Percentiles rank a stretch among this genome's conserved stretches.
Evolutionary conservation across 2,888 invertebrate species (phyloP).

Genomic region (Acronicta alni): DNA sequence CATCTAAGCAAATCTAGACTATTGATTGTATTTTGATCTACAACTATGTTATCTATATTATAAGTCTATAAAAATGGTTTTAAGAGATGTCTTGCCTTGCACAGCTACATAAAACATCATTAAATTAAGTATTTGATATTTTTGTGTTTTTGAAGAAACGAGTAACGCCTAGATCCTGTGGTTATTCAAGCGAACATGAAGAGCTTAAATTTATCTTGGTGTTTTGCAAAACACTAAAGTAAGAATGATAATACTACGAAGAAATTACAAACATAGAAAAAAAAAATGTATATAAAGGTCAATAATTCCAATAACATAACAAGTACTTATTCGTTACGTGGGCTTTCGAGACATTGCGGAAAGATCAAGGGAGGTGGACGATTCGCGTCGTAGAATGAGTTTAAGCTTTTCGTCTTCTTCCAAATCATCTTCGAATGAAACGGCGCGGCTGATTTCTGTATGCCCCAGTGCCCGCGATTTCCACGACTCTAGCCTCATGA

Average conservation of each 20-base stretch:
- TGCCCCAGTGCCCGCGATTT: constrained; percentile 89
- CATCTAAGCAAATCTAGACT: constrained; percentile 42
- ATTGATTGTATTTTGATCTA: constrained; percentile 46
- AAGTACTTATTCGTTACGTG: constrained; percentile 64
- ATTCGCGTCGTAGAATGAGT: constrained; percentile 77
- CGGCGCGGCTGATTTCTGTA: constrained; percentile 73
- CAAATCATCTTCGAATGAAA: constrained; percentile 80
- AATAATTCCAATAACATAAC: constrained; percentile 24
- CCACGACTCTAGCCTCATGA: constrained; percentile 93
- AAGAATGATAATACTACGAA: constrained; percentile 10
- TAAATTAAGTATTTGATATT: constrained; percentile 36
- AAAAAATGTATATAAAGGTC: constrained; percentile 25
- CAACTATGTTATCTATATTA: constrained; percentile 38
- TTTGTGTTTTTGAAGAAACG: constrained; percentile 26
- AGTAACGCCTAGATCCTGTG: constrained; percentile 37
- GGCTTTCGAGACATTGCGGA: constrained; percentile 65
- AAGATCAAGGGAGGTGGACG: constrained; percentile 77
- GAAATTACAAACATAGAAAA: constrained; percentile 11
- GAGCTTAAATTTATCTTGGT: constrained; percentile 3
- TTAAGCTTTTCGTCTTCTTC: constrained; percentile 82
- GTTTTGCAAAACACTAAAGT: constrained; percentile 10
- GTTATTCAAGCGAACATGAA: constrained; percentile 31
- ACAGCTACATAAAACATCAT: constrained; percentile 44
- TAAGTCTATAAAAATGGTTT: constrained; percentile 34
- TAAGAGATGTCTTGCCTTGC: constrained; percentile 34